Evolutionary conservation across 2,113 vertebrate genomes (phyloP).

Genomic region (Tamias sibiricus): DNA sequence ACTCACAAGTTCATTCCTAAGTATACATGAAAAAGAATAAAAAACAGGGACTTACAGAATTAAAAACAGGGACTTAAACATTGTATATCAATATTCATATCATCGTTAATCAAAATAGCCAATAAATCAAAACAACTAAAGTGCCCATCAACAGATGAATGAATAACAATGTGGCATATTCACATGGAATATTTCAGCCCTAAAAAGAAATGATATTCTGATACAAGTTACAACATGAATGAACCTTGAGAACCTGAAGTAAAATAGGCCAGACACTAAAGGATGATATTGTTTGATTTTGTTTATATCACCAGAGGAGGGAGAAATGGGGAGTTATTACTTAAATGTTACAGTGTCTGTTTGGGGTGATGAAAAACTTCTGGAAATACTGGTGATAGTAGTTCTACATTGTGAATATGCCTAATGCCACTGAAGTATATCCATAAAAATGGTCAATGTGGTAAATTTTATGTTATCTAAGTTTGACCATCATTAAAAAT

Average conservation of each 20-base stretch:
- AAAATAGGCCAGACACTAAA: not conserved
- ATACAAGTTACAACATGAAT: not conserved
- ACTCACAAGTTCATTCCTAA: not conserved
- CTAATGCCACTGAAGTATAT: not conserved
- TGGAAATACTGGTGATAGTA: not conserved
- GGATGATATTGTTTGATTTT: too few species aligned
- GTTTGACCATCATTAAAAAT: not conserved
- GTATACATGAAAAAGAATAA: not conserved
- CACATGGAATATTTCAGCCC: not conserved
- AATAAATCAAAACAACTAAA: not conserved
- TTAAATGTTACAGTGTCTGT: not conserved
- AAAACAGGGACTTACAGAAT: not conserved
- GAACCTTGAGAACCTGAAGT: not conserved
- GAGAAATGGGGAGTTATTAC: not conserved
- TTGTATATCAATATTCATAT: not conserved
- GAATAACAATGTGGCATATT: not conserved
- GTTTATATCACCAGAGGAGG: not conserved
- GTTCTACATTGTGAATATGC: not conserved
- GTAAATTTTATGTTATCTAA: not conserved
- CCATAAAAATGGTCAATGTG: not conserved
- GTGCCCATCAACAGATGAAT: not conserved
- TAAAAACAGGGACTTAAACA: not conserved
- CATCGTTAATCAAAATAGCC: not conserved
- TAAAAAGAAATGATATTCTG: not conserved
- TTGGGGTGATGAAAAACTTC: not conserved